phyloP scores from a whole-genome alignment of 1,140 invertebrate genomes.

The Calliphora vicina region DNA sequence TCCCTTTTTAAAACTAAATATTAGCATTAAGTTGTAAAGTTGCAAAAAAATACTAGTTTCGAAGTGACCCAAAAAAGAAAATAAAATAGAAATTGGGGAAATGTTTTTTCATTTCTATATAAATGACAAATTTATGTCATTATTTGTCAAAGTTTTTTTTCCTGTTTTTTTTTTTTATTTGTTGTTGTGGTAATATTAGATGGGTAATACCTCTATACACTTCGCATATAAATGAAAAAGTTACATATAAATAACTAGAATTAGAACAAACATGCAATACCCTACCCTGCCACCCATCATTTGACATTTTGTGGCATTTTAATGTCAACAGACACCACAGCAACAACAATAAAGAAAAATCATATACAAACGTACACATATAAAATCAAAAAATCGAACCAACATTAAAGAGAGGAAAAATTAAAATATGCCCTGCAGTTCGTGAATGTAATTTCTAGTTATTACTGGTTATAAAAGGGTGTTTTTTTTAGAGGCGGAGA shows the following conservation, averaged over 20 bases:
- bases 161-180: not conserved
- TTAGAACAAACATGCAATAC: not conserved
- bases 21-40: not conserved
- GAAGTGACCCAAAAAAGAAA: not conserved
- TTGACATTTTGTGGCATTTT: conserved; percentile 1
- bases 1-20: not conserved
- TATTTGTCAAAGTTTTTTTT: not conserved
- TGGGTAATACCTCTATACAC: not conserved
- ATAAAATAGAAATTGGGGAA: not conserved
- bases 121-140: conserved; percentile 1
- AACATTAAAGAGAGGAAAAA: not conserved
- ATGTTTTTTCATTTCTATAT: not conserved
- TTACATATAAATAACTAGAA: not conserved
- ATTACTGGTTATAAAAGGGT: too few species aligned
- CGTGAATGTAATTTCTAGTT: too few species aligned
- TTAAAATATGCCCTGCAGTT: not conserved
- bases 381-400: not conserved
- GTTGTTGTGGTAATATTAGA: not conserved
- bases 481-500: too few species aligned
- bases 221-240: not conserved
- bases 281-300: not conserved
- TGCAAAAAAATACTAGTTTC: not conserved
- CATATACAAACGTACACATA: not conserved
- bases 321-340: not conserved
- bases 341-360: not conserved